Evolutionary conservation across 2,888 invertebrate genomes (phyloP).

Genomic region (Melangyna quadrimaculata): DNA sequence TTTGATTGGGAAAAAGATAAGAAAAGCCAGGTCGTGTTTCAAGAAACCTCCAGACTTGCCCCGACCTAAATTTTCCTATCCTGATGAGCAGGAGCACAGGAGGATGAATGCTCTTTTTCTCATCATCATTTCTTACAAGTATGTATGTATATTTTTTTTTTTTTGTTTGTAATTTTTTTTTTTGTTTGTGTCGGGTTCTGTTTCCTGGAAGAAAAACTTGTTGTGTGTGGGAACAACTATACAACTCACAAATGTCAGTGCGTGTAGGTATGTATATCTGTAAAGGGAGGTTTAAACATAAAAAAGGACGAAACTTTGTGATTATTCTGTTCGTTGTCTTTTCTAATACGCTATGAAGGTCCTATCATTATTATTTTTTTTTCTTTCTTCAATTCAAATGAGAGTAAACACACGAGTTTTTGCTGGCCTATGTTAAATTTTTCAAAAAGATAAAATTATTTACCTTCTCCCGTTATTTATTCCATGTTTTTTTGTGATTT

Average conservation of each 20-base stretch:
- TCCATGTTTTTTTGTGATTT: background rate
- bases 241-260: slow-evolving; percentile 7
- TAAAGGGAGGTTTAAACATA: slow-evolving; percentile 27
- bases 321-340: slow-evolving; percentile 24
- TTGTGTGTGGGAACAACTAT: slow-evolving; percentile 12
- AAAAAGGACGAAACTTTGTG: slow-evolving; percentile 61
- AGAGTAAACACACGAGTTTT: slow-evolving; percentile 18
- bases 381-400: slow-evolving; percentile 52
- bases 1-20: slow-evolving; percentile 66
- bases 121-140: slow-evolving; percentile 8
- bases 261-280: slow-evolving; percentile 1
- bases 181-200: too few species aligned
- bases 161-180: too few species aligned
- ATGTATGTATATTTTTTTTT: background rate
- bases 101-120: slow-evolving; percentile 27
- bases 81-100: background rate
- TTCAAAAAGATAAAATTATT: slow-evolving; percentile 13
- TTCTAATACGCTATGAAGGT: slow-evolving; percentile 43
- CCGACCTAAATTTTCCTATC: slow-evolving; percentile 12
- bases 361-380: background rate
- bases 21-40: slow-evolving; percentile 43
- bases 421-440: slow-evolving; percentile 13
- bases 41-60: slow-evolving; percentile 23
- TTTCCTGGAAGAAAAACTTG: background rate
- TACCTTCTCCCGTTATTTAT: background rate